A percentile compares a stretch with the other conserved stretches of the same genome.
phyloP scores from a whole-genome alignment of 2,888 invertebrate genomes.

The Drosophila paucipuncta region DNA sequence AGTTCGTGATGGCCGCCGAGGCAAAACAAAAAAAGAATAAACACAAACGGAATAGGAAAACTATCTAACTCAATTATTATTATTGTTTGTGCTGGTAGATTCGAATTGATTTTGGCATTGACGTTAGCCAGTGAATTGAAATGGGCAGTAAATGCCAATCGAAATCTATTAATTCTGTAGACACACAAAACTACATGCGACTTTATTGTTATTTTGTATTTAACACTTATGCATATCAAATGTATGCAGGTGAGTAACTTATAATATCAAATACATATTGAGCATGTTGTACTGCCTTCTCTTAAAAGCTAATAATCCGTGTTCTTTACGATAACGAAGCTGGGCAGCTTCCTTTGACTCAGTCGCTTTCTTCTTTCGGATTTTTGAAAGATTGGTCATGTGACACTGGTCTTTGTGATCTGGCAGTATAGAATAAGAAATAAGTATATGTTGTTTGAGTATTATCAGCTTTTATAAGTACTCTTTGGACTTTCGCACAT shows the following conservation, averaged over 20 bases:
- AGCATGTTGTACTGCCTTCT: no score
- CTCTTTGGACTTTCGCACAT: neutral
- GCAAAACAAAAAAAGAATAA: slow-evolving; percentile 16
- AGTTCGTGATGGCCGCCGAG: slow-evolving; percentile 33
- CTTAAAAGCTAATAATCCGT: neutral
- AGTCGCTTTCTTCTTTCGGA: neutral
- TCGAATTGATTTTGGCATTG: slow-evolving; percentile 54
- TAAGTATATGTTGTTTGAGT: no score
- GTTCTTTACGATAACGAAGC: neutral
- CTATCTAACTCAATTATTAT: slow-evolving; percentile 77
- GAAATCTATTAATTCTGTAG: slow-evolving; percentile 7
- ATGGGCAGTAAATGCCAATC: slow-evolving; percentile 35
- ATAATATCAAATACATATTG: neutral
- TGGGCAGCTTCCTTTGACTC: neutral
- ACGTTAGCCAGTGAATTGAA: slow-evolving; percentile 49
- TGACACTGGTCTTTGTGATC: no score
- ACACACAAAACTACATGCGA: neutral
- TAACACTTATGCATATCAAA: neutral
- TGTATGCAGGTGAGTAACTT: neutral
- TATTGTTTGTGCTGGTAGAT: slow-evolving; percentile 56
- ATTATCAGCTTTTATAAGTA: neutral
- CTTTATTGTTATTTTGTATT: neutral
- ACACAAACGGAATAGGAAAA: slow-evolving; percentile 24
- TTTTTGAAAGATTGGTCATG: neutral
- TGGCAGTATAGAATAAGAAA: neutral